Conservation (phyloP, 1,140 invertebrate species). For the Drosophila asahinai region DNA sequence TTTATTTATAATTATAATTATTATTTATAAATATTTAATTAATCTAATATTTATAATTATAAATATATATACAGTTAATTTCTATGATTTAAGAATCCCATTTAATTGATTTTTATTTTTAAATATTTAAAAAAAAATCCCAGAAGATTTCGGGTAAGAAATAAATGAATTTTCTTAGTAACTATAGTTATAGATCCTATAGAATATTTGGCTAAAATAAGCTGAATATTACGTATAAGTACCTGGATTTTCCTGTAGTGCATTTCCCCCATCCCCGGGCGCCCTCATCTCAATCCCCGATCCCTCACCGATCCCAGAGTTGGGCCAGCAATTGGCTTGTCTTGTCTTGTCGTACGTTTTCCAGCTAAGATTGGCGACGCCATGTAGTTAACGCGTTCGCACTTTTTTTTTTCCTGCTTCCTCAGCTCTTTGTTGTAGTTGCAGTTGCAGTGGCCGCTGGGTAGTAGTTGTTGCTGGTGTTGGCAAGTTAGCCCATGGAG, state of each 20-base stretch:
- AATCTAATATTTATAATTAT: too few relatives aligned
- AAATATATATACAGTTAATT: too few relatives aligned
- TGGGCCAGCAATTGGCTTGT: slow-evolving; percentile 75
- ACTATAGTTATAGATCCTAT: too few relatives aligned
- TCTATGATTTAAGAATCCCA: too few relatives aligned
- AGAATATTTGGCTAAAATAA: too few relatives aligned
- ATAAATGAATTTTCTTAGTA: too few relatives aligned
- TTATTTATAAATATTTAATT: too few relatives aligned
- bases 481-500: slow-evolving; percentile 48
- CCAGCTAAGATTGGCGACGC: slow-evolving; percentile 81
- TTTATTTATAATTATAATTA: too few relatives aligned
- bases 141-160: too few relatives aligned
- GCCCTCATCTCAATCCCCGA: slow-evolving; percentile 9
- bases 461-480: slow-evolving; percentile 11
- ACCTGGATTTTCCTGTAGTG: background rate
- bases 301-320: slow-evolving; percentile 25
- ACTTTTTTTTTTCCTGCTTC: slow-evolving; percentile 66
- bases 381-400: slow-evolving; percentile 82
- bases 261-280: background rate
- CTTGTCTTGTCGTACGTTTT: slow-evolving; percentile 82
- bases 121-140: too few relatives aligned
- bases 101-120: too few relatives aligned
- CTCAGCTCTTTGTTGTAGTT: slow-evolving; percentile 26
- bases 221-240: too few relatives aligned
- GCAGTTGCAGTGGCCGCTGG: slow-evolving; percentile 15